Conservation (phyloP, 2,113 vertebrate species). For the Hiodon alosoides region DNA sequence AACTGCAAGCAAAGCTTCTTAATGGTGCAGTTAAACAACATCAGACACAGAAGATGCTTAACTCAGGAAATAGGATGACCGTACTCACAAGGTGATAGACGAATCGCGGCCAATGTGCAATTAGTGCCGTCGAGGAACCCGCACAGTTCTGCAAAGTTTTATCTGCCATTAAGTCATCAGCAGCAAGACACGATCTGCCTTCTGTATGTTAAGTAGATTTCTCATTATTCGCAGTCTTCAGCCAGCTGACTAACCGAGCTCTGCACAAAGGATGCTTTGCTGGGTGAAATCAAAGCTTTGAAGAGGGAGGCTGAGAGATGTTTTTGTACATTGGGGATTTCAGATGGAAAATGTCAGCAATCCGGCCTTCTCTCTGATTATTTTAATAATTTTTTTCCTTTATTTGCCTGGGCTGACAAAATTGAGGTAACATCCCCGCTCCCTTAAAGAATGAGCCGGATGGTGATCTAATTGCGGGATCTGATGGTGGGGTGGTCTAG, state of each 20-base stretch:
- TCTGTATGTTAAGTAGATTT: conserved; percentile 21
- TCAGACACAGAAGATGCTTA: background rate
- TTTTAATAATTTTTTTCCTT: too few relatives aligned
- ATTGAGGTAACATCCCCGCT: too few relatives aligned
- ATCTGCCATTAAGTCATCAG: background rate
- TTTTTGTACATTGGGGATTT: conserved; percentile 13
- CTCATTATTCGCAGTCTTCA: conserved; percentile 30
- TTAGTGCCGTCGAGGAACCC: too few relatives aligned
- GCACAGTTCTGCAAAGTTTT: too few relatives aligned
- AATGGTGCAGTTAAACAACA: background rate
- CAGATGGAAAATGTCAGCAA: background rate
- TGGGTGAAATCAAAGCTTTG: conserved; percentile 50
- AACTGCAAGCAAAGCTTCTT: background rate
- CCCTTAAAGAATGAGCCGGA: too few relatives aligned
- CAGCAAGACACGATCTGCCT: conserved; percentile 27
- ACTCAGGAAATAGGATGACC: background rate
- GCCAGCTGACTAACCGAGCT: background rate
- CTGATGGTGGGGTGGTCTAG: too few relatives aligned
- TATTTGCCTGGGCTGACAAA: background rate
- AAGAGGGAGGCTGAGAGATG: conserved; percentile 24
- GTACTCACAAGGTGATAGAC: too few relatives aligned
- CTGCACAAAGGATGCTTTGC: conserved; percentile 51
- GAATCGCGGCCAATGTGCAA: too few relatives aligned
- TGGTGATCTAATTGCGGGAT: too few relatives aligned
- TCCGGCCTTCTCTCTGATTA: too few relatives aligned